Conservation (phyloP, 2,113 vertebrate genomes). For the Cyprinodon tularosa region DNA sequence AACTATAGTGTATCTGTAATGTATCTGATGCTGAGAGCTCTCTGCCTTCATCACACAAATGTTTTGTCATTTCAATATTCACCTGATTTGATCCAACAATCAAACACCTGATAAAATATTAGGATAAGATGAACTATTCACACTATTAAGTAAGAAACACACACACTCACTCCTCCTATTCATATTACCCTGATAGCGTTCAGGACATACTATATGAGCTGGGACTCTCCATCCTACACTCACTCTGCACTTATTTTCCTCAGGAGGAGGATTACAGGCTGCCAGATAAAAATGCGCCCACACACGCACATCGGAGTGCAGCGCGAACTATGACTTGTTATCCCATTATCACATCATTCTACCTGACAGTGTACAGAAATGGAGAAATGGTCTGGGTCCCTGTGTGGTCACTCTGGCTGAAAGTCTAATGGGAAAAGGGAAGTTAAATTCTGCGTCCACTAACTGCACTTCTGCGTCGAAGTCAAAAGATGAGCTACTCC, state of each 20-base stretch:
- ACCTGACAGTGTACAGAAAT: slow-evolving; percentile 12
- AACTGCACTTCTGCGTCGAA: slow-evolving; percentile 13
- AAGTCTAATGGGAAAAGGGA: slow-evolving; percentile 55
- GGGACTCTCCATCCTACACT: slow-evolving; percentile 88
- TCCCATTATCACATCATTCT: slow-evolving; percentile 46
- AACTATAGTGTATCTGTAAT: slow-evolving; percentile 84
- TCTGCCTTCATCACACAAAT: slow-evolving; percentile 4
- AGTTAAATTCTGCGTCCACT: slow-evolving; percentile 8
- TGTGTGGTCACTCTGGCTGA: slow-evolving; percentile 19
- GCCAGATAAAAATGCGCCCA: slow-evolving; percentile 27
- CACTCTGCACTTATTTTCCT: slow-evolving; percentile 90
- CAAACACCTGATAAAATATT: slow-evolving; percentile 64
- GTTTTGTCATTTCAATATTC: slow-evolving; percentile 94
- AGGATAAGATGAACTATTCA: slow-evolving; percentile 9
- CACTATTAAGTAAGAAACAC: slow-evolving; percentile 22
- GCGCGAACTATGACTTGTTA: slow-evolving; percentile 49
- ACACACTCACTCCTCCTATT: slow-evolving; percentile 21
- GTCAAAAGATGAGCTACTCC: slow-evolving; percentile 18
- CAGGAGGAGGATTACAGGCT: slow-evolving; percentile 90
- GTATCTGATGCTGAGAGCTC: slow-evolving; percentile 84
- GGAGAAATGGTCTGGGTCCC: slow-evolving; percentile 28
- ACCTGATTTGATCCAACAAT: slow-evolving; percentile 86
- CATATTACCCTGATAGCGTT: slow-evolving; percentile 71
- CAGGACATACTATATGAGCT: slow-evolving; percentile 82
- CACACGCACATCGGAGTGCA: slow-evolving; percentile 16